Evolutionary conservation across 2,797 vertebrate species (phyloP).

Genomic region (Notoglanidium macrostoma): DNA sequence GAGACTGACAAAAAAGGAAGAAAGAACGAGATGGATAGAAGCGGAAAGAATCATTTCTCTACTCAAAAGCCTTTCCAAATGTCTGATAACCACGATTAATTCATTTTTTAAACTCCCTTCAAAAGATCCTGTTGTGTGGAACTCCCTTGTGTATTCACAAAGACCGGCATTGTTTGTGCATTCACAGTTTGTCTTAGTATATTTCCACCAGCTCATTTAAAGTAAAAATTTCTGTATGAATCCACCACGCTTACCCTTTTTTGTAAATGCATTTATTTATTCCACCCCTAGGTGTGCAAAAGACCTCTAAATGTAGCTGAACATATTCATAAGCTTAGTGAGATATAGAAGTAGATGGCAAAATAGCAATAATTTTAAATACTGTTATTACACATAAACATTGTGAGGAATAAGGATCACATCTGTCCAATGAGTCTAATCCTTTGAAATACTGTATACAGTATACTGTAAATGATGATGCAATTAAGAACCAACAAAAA

Average conservation of each 20-base stretch:
- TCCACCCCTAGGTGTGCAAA: constrained; percentile 59
- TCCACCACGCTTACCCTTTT: constrained; percentile 13
- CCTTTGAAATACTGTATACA: neutral
- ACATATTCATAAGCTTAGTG: constrained; percentile 36
- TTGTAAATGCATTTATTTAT: constrained; percentile 56
- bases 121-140: constrained; percentile 30
- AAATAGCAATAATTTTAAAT: neutral
- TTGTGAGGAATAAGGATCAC: constrained; percentile 16
- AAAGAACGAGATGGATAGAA: neutral
- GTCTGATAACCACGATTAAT: constrained; percentile 28
- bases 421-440: neutral
- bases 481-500: neutral
- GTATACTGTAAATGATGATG: neutral
- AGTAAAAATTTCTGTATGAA: constrained; percentile 2
- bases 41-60: constrained; percentile 27
- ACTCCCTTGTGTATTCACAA: constrained; percentile 36
- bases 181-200: constrained; percentile 33
- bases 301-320: constrained; percentile 40
- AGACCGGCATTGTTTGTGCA: constrained; percentile 32
- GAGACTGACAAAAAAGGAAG: neutral
- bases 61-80: constrained; percentile 31
- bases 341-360: neutral
- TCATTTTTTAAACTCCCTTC: constrained; percentile 37
- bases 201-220: constrained; percentile 28
- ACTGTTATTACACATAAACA: constrained; percentile 2